These are phyloP conservation scores for Euproctis similis DNA, from an alignment of 2,888 invertebrate genomes.

Conservation along the genomic window DNA sequence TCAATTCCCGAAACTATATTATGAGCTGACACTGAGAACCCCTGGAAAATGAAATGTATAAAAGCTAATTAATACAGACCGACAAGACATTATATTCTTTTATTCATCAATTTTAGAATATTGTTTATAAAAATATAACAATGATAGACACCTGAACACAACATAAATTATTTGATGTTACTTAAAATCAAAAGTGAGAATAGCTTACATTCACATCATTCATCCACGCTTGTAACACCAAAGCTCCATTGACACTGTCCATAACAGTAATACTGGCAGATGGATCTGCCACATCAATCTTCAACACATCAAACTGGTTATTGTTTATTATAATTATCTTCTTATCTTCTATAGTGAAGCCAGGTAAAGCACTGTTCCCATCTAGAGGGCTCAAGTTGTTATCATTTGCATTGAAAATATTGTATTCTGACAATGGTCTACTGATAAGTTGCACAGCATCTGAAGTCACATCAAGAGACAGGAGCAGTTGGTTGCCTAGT, in stretches of 20 bases:
- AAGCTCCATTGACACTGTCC: constrained; percentile 41
- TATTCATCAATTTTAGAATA: too few species aligned
- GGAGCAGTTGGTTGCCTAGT: constrained; percentile 63
- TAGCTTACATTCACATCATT: constrained; percentile 38
- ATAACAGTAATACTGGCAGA: constrained; percentile 47
- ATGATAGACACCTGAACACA: too few species aligned
- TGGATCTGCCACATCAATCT: constrained; percentile 33
- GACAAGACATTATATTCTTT: too few species aligned
- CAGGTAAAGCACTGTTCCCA: constrained; percentile 45
- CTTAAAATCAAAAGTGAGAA: too few species aligned
- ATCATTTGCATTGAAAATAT: constrained; percentile 27
- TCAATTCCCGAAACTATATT: constrained; percentile 43
- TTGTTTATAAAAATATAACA: too few species aligned
- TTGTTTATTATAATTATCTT: constrained; percentile 51
- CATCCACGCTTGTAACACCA: constrained; percentile 53
- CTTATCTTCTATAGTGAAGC: constrained; percentile 51
- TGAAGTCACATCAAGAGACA: constrained; percentile 78
- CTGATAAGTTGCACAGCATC: constrained; percentile 64
- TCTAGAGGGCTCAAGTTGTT: constrained; percentile 41
- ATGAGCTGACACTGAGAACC: constrained; percentile 57
- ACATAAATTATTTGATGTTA: too few species aligned
- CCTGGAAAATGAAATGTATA: too few species aligned
- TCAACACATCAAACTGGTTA: constrained; percentile 41
- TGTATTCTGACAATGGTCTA: constrained; percentile 54
- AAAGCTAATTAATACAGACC: too few species aligned